Conservation (phyloP, 2,797 vertebrate genomes). For the Lagorchestes hirsutus region DNA sequence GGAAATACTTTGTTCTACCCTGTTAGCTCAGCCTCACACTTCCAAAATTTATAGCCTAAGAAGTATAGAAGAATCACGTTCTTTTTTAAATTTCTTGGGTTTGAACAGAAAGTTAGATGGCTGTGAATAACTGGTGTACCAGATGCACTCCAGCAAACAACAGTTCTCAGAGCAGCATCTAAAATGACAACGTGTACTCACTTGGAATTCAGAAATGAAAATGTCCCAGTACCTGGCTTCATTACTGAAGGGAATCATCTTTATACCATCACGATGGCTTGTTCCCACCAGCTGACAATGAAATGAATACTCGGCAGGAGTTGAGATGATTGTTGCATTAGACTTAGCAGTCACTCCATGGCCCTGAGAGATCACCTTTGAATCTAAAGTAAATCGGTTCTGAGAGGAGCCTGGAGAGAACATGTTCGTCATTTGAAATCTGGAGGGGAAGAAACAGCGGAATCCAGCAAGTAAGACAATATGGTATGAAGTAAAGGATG, state of each 20-base stretch:
- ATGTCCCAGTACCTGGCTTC: conserved; percentile 84
- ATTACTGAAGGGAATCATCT: conserved; percentile 78
- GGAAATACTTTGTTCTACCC: conserved; percentile 60
- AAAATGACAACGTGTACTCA: conserved; percentile 83
- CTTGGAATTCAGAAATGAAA: conserved; percentile 88
- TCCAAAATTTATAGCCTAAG: conserved; percentile 69
- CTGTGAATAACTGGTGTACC: conserved; percentile 76
- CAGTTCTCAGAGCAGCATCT: conserved; percentile 80
- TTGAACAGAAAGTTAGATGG: conserved; percentile 80
- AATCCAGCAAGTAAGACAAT: conserved; percentile 71
- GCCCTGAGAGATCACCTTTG: conserved; percentile 84
- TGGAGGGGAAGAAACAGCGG: conserved; percentile 78
- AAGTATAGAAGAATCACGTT: conserved; percentile 57
- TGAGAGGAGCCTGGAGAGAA: conserved; percentile 82
- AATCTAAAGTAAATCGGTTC: conserved; percentile 86
- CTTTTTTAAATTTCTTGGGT: conserved; percentile 75
- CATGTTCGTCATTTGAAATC: conserved; percentile 86
- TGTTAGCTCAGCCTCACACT: conserved; percentile 39
- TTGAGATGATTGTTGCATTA: conserved; percentile 84
- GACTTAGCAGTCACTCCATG: conserved; percentile 81
- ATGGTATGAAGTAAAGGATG: conserved; percentile 63
- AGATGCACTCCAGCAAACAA: conserved; percentile 82
- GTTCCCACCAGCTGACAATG: conserved; percentile 89
- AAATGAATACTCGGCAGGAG: conserved; percentile 89
- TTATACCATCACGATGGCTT: conserved; percentile 79